Percentiles rank a stretch among this genome's conserved stretches.
These are phyloP conservation scores for Ephialtes manifestator DNA, from an alignment of 2,888 invertebrate species.

Conservation along the genomic window DNA sequence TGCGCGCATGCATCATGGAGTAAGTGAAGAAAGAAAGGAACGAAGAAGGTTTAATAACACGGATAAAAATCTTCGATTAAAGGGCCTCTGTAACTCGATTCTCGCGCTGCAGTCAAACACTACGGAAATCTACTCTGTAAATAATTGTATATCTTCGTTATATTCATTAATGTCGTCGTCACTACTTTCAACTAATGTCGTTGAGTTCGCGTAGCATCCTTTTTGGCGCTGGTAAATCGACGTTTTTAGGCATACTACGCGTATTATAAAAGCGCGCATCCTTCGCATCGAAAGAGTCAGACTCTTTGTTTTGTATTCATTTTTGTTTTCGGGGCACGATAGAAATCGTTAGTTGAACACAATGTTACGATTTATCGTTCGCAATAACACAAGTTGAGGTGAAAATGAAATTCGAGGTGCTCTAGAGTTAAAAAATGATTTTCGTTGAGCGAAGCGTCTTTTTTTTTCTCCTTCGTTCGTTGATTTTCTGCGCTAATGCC, in stretches of 20 bases:
- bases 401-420: constrained; percentile 25
- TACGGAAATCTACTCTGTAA: constrained; percentile 56
- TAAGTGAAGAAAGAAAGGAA: constrained; percentile 4
- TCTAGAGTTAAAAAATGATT: neutral
- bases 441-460: neutral
- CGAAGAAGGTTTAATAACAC: neutral
- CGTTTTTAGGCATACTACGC: constrained; percentile 51
- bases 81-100: constrained; percentile 60
- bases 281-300: constrained; percentile 46
- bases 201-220: constrained; percentile 68
- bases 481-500: constrained; percentile 22
- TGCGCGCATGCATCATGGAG: constrained; percentile 7
- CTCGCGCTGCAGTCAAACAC: constrained; percentile 38
- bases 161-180: constrained; percentile 67
- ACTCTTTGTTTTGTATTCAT: constrained; percentile 63
- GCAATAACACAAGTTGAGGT: constrained; percentile 56
- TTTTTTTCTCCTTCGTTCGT: constrained; percentile 42
- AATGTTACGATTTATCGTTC: constrained; percentile 50
- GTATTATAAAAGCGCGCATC: constrained; percentile 61
- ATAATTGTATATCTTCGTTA: constrained; percentile 58
- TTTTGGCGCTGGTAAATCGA: neutral
- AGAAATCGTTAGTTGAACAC: constrained; percentile 52
- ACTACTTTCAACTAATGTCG: constrained; percentile 77
- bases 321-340: constrained; percentile 55
- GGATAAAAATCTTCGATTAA: constrained; percentile 14